A percentile compares a stretch with the other conserved stretches of the same genome.
These are phyloP conservation scores for Lasiommata megera DNA, from an alignment of 2,888 invertebrate genomes.

Conservation along the genomic window DNA sequence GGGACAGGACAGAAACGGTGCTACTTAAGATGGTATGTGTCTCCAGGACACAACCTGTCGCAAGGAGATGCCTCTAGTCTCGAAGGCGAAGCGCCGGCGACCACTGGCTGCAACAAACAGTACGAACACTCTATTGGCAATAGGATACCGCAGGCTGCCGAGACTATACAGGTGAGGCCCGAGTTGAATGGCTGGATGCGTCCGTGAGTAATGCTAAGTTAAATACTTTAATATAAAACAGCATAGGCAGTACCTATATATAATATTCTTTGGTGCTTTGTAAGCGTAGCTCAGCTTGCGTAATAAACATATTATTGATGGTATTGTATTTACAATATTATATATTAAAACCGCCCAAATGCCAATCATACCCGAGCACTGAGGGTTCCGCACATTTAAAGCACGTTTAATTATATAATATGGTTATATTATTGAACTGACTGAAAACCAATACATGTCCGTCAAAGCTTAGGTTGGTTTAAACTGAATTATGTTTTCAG, in stretches of 20 bases:
- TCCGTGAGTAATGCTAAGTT: neutral
- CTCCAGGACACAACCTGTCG: conserved; percentile 94
- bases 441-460: no score
- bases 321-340: neutral
- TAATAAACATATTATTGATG: neutral
- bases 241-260: neutral
- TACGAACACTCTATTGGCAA: conserved; percentile 85
- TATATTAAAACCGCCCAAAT: no score
- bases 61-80: conserved; percentile 93
- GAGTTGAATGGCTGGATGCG: neutral
- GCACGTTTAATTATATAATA: no score
- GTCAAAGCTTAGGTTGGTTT: no score
- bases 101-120: conserved; percentile 89
- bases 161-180: conserved; percentile 62
- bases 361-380: no score
- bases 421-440: no score
- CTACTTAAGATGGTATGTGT: conserved; percentile 77
- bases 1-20: conserved; percentile 57
- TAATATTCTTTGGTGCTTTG: neutral
- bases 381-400: no score
- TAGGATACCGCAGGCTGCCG: conserved; percentile 63
- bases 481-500: no score
- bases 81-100: conserved; percentile 88
- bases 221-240: neutral
- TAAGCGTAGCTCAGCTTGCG: neutral